phyloP scores from a whole-genome alignment of 2,113 vertebrate species.

The Salminus brasiliensis region DNA sequence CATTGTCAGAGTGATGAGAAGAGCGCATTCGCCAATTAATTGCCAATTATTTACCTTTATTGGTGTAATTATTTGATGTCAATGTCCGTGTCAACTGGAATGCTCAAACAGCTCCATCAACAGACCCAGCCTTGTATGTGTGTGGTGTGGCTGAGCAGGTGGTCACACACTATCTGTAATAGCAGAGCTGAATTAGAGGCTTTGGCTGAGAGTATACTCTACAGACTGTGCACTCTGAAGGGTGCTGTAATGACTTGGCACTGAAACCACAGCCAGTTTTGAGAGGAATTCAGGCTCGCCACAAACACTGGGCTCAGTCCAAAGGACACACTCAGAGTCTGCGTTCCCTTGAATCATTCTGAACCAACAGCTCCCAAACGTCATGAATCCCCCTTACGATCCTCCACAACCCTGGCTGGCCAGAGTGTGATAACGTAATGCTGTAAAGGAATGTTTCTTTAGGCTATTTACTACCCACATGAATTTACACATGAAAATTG shows the following conservation, averaged over 20 bases:
- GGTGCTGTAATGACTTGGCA: constrained; percentile 37
- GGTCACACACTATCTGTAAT: constrained; percentile 8
- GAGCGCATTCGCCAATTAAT: not conserved
- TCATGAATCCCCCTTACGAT: not conserved
- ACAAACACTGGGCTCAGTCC: not conserved
- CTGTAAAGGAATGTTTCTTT: not conserved
- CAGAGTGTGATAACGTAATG: not conserved
- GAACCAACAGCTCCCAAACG: constrained; percentile 14
- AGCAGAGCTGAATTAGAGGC: constrained; percentile 1
- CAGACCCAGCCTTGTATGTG: not conserved
- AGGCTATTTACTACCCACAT: not conserved
- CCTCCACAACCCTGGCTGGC: not conserved
- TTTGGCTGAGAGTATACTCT: constrained; percentile 16
- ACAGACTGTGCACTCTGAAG: not conserved
- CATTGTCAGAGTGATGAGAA: not conserved
- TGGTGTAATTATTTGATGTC: constrained; percentile 23
- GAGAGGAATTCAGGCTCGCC: constrained; percentile 11
- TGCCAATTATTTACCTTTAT: constrained; percentile 38
- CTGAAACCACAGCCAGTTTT: constrained; percentile 15
- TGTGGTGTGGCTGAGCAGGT: not conserved
- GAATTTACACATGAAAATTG: not conserved
- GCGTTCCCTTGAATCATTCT: constrained; percentile 5
- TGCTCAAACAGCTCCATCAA: constrained; percentile 22
- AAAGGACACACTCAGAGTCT: constrained; percentile 22
- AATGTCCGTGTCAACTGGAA: constrained; percentile 11